Evolutionary conservation across 1,140 invertebrate genomes (phyloP).

Genomic region (Melitaea cinxia): DNA sequence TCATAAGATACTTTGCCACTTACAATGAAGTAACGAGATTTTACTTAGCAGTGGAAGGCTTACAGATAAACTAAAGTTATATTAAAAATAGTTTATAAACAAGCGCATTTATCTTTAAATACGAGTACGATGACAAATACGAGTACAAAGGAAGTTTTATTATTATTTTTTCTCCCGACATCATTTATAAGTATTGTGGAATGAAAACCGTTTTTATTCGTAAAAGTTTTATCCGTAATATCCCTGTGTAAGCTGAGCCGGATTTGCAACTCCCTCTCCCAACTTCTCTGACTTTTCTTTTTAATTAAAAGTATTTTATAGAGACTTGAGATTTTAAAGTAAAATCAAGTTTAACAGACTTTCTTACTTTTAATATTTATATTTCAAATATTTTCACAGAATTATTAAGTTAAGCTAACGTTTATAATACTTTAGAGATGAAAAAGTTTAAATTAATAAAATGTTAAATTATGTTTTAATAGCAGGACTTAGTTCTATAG

Average conservation of each 20-base stretch:
- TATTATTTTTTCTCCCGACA: constrained; percentile 3
- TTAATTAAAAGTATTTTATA: constrained; percentile 68
- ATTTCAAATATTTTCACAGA: constrained; percentile 3
- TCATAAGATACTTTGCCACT: no score
- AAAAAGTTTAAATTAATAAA: not conserved
- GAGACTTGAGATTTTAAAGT: constrained; percentile 37
- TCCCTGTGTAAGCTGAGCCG: constrained; percentile 51
- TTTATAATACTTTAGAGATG: not conserved
- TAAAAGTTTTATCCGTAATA: constrained; percentile 60
- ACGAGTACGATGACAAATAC: no score
- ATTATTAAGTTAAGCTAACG: not conserved
- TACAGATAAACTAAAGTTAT: no score
- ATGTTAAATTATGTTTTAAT: no score
- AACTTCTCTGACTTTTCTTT: constrained; percentile 55
- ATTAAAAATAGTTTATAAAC: no score
- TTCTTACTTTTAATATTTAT: constrained; percentile 14
- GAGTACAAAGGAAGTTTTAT: not conserved
- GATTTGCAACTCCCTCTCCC: constrained; percentile 65
- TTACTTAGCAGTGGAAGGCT: no score
- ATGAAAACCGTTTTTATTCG: constrained; percentile 53
- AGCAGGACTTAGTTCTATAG: no score
- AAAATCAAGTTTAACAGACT: constrained; percentile 25
- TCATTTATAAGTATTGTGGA: constrained; percentile 28
- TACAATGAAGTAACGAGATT: no score
- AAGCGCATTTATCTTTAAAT: no score